Base-by-base conservation (phyloP, 2,888 invertebrate species). In the Ecdyonurus torrentis region DNA sequence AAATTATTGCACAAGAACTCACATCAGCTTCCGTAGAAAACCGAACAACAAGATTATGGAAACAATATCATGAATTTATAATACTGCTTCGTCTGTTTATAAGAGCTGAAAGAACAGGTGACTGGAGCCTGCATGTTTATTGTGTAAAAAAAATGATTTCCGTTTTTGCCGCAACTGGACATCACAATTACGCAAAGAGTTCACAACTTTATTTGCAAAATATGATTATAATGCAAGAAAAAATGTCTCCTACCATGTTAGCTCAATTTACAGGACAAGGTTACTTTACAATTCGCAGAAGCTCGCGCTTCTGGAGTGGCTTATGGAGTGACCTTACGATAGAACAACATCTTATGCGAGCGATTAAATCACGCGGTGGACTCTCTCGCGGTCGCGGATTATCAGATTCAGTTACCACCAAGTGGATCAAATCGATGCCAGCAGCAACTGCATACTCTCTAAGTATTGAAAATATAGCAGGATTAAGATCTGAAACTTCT, bases 131-230 rank as follows among this genome's bases (percentile, higher is more conserved):
- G 7, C 66, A 70, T 60, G 60, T 67, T 10, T 2, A 61, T 2
- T 50, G 64, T 52, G 22, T 69, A n/a, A 10, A 59, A n/a, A 52
- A 64, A 19, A 69, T 69, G 69, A 58, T 68, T 2, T 68, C 68
- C 5, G 2, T 23, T 22, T 59, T 59, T 22, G n/a, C 18, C 23
- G 59, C 59, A 19, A n/a, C 59, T 19, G 22, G 59, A 20, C 22
- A 59, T 59, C 24, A 19, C 2, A 59, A 59, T 59, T 59, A 59
- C 24, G 18, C 15, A 37, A 37, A 37, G 15, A 37, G 15, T 37
- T 5, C 15, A 15, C 15, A 37, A 5, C 15, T 37, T 10, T 37
- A 37, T 37, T 37, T 10, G 7, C 37, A 37, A 15, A 15, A 37
- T 37, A 37, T 37, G 37, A 5, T 10, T 10, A 15, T 10, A 10